Base-by-base conservation (phyloP, 2,888 invertebrate genomes). In the Cosmopolites sordidus region DNA sequence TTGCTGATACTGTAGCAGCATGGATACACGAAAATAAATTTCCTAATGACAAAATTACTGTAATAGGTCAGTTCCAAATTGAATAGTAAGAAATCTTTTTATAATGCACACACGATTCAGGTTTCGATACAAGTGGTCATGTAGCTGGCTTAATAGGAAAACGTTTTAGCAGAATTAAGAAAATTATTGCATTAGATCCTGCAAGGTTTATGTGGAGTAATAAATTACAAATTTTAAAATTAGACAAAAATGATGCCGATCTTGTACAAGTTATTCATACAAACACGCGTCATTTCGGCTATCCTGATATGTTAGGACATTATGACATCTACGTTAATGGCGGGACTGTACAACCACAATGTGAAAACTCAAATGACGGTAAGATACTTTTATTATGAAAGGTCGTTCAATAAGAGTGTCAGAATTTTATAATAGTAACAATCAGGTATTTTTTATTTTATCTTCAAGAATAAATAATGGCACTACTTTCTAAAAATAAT, bases 271-370 rank as follows among this genome's bases (percentile, higher is more conserved):
- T 84, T 2, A 73, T 87, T 3, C 87, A 88, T 65, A 87, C 88
- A 2, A 88, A 88, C 69, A 86, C 87, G 1, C 87, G 87, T 0
- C 80, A 80, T 62, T 74, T 87, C 16, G 87, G 88, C 0, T 86
- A 86, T 69, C 75, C 74, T 0, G 82, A 84, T 2, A 78, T 78
- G 60, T 76, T 84, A 0, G 88, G 87, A 0, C 84, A 85, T 64
- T 79, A 84, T 0, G 87, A 88, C 71, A 87, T 86, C 73, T 88
- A 87, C 66, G 75, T 87, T 45, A 87, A 87, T 65, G 87, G 87
- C 0, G 87, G 87, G 6, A 73, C 73, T 18, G 66, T 78, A 43
- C 88, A 88, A 65, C 87, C 87, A 0, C 84, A 82, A 6, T 88
- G 88, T 65, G 12, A 33, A 11, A 33, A 12, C 27, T 80, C 78